Conservation (phyloP, 2,888 invertebrate genomes). For the Caenorhabditis sulstoni region DNA sequence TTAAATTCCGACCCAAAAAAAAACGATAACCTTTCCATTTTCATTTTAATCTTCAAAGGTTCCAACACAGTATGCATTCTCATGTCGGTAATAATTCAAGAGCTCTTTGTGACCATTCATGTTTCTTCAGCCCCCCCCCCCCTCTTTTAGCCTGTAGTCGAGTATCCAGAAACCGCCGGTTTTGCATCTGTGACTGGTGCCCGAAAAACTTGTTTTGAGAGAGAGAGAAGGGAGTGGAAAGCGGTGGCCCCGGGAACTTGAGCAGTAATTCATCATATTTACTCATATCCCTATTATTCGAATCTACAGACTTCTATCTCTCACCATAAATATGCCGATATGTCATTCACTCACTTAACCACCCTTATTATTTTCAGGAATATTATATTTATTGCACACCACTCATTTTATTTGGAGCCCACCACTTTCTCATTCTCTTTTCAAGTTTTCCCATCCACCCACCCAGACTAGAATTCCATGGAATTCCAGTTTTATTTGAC, state of each 20-base stretch:
- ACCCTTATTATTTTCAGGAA: neutral
- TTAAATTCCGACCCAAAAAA: no score
- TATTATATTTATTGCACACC: conserved; percentile 10
- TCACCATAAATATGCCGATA: conserved; percentile 35
- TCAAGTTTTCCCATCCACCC: neutral
- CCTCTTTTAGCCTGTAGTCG: no score
- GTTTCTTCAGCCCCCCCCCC: conserved; percentile 19
- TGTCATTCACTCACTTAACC: conserved; percentile 29
- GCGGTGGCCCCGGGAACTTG: no score
- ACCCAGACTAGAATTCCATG: no score
- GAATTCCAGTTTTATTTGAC: no score
- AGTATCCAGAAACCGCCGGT: no score
- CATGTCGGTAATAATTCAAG: conserved; percentile 18
- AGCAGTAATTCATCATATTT: conserved; percentile 48
- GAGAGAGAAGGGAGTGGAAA: no score
- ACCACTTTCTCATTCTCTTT: no score
- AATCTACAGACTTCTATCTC: conserved; percentile 27
- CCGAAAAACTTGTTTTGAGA: no score
- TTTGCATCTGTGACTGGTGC: no score
- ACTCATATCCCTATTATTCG: conserved; percentile 39
- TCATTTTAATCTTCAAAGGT: neutral
- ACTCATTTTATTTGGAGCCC: neutral
- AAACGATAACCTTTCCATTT: no score
- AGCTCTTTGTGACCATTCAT: conserved; percentile 1
- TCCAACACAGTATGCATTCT: no score